These are phyloP conservation scores for Drosophila paramelanica DNA, from an alignment of 2,888 invertebrate genomes.

Conservation along the genomic window DNA sequence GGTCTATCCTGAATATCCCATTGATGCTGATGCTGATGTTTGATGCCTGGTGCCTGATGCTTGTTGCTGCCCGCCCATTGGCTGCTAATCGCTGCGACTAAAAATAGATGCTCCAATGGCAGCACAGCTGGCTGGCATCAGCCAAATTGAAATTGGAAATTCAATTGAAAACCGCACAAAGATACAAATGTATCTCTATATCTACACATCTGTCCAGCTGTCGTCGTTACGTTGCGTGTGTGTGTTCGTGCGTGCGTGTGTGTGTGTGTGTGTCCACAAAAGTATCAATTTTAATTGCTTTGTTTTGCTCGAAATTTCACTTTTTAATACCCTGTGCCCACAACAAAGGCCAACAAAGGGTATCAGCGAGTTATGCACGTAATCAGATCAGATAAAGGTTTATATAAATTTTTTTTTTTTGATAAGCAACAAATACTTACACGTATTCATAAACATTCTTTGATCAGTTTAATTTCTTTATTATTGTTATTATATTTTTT, in stretches of 20 bases:
- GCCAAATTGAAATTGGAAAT: constrained; percentile 41
- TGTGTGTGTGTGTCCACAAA: constrained; percentile 14
- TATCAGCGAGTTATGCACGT: neutral
- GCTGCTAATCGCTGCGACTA: constrained; percentile 73
- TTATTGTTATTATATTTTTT: no score
- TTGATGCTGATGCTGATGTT: neutral
- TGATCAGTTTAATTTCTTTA: no score
- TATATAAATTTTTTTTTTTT: no score
- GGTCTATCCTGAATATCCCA: constrained; percentile 26
- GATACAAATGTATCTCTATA: constrained; percentile 58
- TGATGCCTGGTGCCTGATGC: neutral
- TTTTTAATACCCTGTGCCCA: constrained; percentile 26
- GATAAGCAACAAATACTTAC: no score
- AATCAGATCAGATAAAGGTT: neutral
- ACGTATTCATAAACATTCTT: no score
- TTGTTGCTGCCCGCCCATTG: constrained; percentile 56
- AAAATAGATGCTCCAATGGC: constrained; percentile 70
- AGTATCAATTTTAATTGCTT: constrained; percentile 60
- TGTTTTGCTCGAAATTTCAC: constrained; percentile 17
- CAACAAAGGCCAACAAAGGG: neutral
- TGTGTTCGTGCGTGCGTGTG: neutral
- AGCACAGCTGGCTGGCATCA: constrained; percentile 68
- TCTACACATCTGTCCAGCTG: constrained; percentile 28
- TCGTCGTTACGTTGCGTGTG: neutral
- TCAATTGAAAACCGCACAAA: constrained; percentile 61